Base-by-base conservation (phyloP, 2,888 invertebrate genomes). In the Matsumyia berberina region DNA sequence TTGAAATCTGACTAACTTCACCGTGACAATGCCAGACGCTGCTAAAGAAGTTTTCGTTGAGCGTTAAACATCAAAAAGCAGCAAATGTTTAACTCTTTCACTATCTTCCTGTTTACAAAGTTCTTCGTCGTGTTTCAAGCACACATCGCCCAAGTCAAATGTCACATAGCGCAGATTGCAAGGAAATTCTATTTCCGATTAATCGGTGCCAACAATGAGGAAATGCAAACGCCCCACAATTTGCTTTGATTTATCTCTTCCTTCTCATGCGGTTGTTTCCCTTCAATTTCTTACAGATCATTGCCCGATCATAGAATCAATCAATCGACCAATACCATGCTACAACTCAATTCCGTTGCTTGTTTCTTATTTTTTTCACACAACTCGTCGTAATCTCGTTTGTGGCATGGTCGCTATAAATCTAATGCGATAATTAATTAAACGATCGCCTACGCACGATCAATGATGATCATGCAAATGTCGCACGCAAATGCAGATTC, bases 251-350 rank as follows among this genome's bases (percentile, higher is more conserved):
- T 60, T 66, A 58, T 80, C 44, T 66, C 44, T 73, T 67, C 42
- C 73, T 58, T 51, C 57, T 64, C 15, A 51, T 37, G 60, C 60
- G 11, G 49, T 58, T 57, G 39, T 49, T 55, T 73, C 19, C 37
- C 46, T 44, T 15, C 9, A 17, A 60, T 69, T 58, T 15, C 15
- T 12, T 7, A 12, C 69, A 74, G 81, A 86, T 76, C 72, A 76
- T 64, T 85, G 86, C 64, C 67, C 82, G 82, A 86, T 86, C 81
- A 73, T 31, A 46, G 55, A 83, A 86, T 69, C 86, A 83, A 81
- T 87, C 76, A 86, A 73, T 76, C 77, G 55, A 53, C 51, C 78
- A 78, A 35, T 42, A 60, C 31, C 19, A 29, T 39, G 2, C 9
- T 39, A 3, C 12, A 9, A 2, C 29, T 35, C 5, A 24, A 9